Conservation (phyloP, 2,797 vertebrate genomes). For the Dermochelys coriacea region DNA sequence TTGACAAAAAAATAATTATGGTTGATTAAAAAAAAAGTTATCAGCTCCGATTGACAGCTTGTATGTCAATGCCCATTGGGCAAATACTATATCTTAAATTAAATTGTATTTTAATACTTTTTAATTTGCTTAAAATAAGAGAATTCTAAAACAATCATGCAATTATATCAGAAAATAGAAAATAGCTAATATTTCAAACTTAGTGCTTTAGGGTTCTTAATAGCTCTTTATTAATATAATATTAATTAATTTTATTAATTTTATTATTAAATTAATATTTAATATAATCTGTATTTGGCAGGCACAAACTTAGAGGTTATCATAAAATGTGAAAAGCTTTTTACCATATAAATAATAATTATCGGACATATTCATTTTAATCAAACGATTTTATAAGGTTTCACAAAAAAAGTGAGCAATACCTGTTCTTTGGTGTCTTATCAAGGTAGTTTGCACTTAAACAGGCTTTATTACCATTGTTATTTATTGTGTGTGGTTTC, state of each 20-base stretch:
- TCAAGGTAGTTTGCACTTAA: not conserved
- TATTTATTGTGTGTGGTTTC: not conserved
- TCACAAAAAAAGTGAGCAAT: not conserved
- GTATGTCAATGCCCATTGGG: not conserved
- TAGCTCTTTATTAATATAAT: not conserved
- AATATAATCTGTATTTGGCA: not conserved
- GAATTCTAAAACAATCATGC: not conserved
- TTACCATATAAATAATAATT: not conserved
- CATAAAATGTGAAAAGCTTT: not conserved
- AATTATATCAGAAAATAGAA: not conserved
- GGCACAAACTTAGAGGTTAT: not conserved
- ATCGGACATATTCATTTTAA: not conserved
- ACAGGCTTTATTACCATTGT: not conserved
- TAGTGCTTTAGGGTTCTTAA: not conserved
- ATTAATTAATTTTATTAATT: too few relatives aligned
- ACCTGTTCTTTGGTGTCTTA: not conserved
- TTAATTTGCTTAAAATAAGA: not conserved
- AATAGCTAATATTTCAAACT: not conserved
- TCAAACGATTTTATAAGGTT: not conserved
- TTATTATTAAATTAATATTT: too few relatives aligned
- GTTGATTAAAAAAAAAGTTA: not conserved
- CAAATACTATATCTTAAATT: not conserved
- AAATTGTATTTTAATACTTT: not conserved
- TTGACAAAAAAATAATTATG: not conserved
- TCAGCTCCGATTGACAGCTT: not conserved